Conservation (phyloP, 2,113 vertebrate species). For the Miniopterus natalensis region DNA sequence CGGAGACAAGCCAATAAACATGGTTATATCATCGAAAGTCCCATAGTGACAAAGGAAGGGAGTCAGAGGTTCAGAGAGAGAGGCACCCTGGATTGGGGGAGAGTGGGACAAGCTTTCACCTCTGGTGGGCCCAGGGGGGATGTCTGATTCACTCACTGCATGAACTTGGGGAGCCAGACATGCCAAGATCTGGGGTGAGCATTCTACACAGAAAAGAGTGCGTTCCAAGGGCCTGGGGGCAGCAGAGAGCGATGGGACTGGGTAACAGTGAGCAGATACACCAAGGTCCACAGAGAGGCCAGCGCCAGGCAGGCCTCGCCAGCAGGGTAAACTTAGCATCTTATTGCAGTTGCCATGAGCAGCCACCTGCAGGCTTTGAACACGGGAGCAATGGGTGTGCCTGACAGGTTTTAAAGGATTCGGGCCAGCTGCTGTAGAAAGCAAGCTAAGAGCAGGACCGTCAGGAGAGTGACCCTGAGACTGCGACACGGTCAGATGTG, state of each 20-base stretch:
- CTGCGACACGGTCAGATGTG: no score
- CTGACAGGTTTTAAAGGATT: background rate
- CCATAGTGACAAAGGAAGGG: no score
- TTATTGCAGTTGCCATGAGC: background rate
- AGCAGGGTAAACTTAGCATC: rapidly evolving
- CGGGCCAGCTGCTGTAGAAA: background rate
- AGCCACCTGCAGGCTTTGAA: background rate
- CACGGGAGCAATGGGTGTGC: rapidly evolving
- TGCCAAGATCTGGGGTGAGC: background rate
- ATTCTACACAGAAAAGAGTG: background rate
- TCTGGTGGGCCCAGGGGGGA: no score
- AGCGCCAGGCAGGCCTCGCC: rapidly evolving
- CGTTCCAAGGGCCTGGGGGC: background rate
- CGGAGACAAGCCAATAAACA: background rate
- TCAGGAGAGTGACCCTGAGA: no score
- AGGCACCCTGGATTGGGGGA: rapidly evolving
- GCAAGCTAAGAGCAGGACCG: no score
- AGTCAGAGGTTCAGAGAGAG: background rate
- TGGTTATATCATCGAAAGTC: rapidly evolving
- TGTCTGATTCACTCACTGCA: background rate
- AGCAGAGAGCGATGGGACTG: background rate
- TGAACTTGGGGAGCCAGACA: background rate
- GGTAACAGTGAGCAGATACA: rapidly evolving
- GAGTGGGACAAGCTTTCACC: background rate
- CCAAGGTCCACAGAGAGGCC: rapidly evolving